Evolutionary conservation across 2,113 vertebrate species (phyloP).

Genomic region (Microcebus jonahi): DNA sequence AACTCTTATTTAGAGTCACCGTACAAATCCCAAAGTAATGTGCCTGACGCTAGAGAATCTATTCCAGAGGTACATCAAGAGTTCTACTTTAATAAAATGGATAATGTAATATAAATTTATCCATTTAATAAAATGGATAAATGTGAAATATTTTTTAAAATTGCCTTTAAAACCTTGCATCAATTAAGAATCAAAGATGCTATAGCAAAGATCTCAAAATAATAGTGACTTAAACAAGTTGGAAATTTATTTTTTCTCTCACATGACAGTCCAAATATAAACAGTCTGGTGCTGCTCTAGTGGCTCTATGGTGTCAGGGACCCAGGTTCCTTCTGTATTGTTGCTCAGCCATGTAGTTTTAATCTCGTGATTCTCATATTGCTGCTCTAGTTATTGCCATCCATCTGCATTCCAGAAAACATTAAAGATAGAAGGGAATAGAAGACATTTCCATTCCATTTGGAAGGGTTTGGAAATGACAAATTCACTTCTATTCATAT

Average conservation of each 20-base stretch:
- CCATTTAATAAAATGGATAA: not conserved
- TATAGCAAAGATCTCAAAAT: not conserved
- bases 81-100: not conserved
- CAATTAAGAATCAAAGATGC: not conserved
- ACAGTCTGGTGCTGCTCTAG: rapidly evolving
- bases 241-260: not conserved
- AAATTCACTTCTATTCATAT: rapidly evolving
- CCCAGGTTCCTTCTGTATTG: rapidly evolving
- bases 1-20: not conserved
- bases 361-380: not conserved
- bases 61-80: too few species aligned
- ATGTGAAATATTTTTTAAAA: not conserved
- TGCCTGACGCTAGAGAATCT: not conserved
- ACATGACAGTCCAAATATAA: not conserved
- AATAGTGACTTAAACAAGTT: not conserved
- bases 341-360: not conserved
- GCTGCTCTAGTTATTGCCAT: not conserved
- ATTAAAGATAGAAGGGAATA: not conserved
- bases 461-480: not conserved
- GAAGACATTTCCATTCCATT: not conserved
- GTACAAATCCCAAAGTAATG: not conserved
- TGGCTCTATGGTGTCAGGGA: not conserved
- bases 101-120: not conserved
- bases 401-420: not conserved
- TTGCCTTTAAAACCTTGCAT: not conserved